These are phyloP conservation scores for Laupala kohalensis DNA, from an alignment of 1,140 invertebrate genomes.

Conservation along the genomic window DNA sequence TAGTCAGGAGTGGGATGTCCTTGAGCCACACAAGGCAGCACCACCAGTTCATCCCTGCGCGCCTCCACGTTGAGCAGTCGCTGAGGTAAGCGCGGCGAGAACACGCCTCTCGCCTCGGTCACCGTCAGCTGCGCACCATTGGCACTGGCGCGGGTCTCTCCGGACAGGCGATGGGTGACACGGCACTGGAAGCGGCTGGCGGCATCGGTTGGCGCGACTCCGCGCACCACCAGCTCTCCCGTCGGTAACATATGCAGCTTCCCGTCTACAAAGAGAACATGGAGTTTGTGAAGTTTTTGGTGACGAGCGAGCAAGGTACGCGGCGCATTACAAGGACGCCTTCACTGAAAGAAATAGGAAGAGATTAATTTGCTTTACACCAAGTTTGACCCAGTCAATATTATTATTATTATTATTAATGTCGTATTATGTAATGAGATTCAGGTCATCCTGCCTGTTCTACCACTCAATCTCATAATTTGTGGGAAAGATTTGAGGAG, in stretches of 20 bases:
- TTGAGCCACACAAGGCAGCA: conserved; percentile 24
- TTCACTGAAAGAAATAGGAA: no score
- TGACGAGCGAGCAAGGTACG: no score
- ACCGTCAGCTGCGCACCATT: conserved; percentile 19
- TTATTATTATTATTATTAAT: no score
- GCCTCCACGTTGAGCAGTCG: conserved; percentile 9
- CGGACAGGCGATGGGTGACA: conserved; percentile 29
- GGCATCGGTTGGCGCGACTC: conserved; percentile 23
- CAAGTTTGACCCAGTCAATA: no score
- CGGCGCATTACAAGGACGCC: no score
- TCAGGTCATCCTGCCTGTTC: no score
- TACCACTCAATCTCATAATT: no score
- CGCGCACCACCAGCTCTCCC: conserved; percentile 28
- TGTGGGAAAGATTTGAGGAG: no score
- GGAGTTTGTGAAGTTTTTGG: no score
- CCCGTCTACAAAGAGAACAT: no score
- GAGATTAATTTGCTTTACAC: no score
- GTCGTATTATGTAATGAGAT: no score
- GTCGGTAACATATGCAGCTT: conserved; percentile 28
- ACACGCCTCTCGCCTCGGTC: not conserved
- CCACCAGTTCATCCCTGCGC: conserved; percentile 5
- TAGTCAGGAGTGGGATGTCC: conserved; percentile 29
- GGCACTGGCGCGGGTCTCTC: conserved; percentile 25
- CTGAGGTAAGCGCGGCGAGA: conserved; percentile 6
- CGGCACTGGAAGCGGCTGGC: conserved; percentile 27